Conservation (phyloP, 2,113 vertebrate genomes). For the Boulengeromyrus knoepffleri region DNA sequence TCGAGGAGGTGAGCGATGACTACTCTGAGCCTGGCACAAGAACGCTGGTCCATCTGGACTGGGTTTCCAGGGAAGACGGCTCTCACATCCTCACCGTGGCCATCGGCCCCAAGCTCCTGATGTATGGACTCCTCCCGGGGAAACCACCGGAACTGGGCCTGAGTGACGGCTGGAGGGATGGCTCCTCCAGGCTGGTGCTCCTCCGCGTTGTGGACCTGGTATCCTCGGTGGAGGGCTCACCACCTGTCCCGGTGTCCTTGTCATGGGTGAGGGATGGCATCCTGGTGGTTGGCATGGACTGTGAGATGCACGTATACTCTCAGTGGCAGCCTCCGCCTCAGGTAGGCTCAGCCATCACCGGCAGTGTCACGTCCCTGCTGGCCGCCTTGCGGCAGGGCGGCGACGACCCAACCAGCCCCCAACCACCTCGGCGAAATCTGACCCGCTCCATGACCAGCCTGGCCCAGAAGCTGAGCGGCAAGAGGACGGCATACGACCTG, state of each 20-base stretch:
- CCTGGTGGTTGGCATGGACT: constrained; percentile 95
- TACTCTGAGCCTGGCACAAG: constrained; percentile 52
- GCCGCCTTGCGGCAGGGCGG: constrained; percentile 73
- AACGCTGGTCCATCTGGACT: constrained; percentile 84
- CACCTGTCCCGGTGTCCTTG: constrained; percentile 84
- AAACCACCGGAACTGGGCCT: constrained; percentile 76
- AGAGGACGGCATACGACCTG: constrained; percentile 74
- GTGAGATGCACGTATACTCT: constrained; percentile 98
- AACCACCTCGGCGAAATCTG: constrained; percentile 70
- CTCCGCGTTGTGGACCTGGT: constrained; percentile 80
- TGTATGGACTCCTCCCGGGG: constrained; percentile 82
- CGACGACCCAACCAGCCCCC: constrained; percentile 57
- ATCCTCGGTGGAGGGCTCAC: constrained; percentile 86
- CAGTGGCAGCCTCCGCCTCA: constrained; percentile 81
- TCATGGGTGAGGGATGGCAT: constrained; percentile 98
- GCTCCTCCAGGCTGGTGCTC: constrained; percentile 71
- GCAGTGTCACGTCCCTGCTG: constrained; percentile 70
- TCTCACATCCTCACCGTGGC: constrained; percentile 91
- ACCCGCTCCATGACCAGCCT: constrained; percentile 90
- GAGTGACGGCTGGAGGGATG: constrained; percentile 61
- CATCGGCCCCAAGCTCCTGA: constrained; percentile 86
- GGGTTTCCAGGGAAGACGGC: constrained; percentile 96
- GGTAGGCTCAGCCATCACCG: constrained; percentile 59
- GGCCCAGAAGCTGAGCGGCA: constrained; percentile 92
- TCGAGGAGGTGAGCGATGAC: constrained; percentile 48